phyloP scores from a whole-genome alignment of 2,113 vertebrate genomes.

The Naja naja region DNA sequence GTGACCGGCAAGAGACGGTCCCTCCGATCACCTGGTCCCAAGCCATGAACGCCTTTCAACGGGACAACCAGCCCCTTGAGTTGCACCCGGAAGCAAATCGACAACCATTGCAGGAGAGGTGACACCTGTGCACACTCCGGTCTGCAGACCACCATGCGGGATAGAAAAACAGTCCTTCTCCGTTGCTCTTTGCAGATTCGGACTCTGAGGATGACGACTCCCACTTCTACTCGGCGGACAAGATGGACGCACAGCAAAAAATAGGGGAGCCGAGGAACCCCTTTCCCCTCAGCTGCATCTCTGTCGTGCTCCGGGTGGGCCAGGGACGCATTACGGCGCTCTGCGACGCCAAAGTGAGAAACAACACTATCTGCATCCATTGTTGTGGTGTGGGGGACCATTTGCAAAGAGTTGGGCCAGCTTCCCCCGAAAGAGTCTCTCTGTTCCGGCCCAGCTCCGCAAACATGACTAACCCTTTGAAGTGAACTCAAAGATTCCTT shows the following conservation, averaged over 20 bases:
- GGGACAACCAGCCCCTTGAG: no score
- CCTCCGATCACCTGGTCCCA: no score
- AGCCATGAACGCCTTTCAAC: no score
- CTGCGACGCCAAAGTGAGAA: constrained; percentile 81
- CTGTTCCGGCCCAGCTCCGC: not conserved
- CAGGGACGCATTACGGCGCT: constrained; percentile 82
- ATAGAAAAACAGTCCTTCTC: not conserved
- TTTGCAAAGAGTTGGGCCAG: not conserved
- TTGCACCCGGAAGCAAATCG: no score
- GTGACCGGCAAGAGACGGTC: no score
- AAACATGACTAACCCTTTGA: no score
- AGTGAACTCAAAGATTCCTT: no score
- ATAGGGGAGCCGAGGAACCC: constrained; percentile 49
- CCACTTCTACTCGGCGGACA: constrained; percentile 73
- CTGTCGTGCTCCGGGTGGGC: constrained; percentile 76
- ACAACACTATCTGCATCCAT: not conserved
- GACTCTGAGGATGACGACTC: constrained; percentile 88
- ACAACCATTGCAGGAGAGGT: no score
- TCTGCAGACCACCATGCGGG: no score
- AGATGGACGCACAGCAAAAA: constrained; percentile 48
- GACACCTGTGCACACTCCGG: no score
- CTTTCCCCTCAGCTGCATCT: constrained; percentile 78
- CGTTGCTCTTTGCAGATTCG: constrained; percentile 67
- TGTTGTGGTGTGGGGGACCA: not conserved
- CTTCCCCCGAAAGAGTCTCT: not conserved